Percentiles rank a stretch among this genome's conserved stretches.
Conservation (phyloP, 2,113 vertebrate genomes). For the Caloenas nicobarica region DNA sequence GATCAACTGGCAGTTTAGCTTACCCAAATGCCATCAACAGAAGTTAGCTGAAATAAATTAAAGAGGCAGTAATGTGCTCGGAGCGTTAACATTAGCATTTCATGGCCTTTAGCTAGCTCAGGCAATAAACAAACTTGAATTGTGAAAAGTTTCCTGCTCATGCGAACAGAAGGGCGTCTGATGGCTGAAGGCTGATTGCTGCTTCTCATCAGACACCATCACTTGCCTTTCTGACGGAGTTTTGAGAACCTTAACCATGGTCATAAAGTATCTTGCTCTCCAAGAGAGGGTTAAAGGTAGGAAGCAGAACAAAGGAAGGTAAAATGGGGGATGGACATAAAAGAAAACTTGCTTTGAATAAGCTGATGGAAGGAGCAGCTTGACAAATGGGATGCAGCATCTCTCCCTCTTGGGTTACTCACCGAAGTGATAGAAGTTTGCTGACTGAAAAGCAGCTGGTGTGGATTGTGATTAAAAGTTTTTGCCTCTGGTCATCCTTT, state of each 20-base stretch:
- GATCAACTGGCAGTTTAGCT: constrained; percentile 53
- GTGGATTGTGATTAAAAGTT: background rate
- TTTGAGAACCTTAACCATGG: accelerated
- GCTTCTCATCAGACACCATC: background rate
- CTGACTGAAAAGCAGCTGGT: background rate
- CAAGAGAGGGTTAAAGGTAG: background rate
- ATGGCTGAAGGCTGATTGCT: background rate
- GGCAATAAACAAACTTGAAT: constrained; percentile 38
- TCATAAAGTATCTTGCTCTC: background rate
- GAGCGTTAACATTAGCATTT: constrained; percentile 54
- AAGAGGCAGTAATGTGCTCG: constrained; percentile 65
- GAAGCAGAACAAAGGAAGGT: background rate
- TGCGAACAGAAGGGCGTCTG: background rate
- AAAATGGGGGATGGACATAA: background rate
- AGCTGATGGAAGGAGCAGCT: background rate
- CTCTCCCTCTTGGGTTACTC: background rate
- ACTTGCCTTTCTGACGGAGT: background rate
- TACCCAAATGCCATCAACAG: constrained; percentile 56
- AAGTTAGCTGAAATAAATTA: constrained; percentile 66
- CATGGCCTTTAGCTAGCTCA: constrained; percentile 36
- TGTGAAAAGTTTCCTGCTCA: background rate
- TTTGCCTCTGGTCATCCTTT: background rate
- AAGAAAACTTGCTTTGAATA: background rate
- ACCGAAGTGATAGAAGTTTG: background rate
- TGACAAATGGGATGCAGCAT: background rate